A percentile compares a stretch with the other conserved stretches of the same genome.
Evolutionary conservation across 2,113 vertebrate species (phyloP).

Genomic region (Callocephalon fimbriatum): DNA sequence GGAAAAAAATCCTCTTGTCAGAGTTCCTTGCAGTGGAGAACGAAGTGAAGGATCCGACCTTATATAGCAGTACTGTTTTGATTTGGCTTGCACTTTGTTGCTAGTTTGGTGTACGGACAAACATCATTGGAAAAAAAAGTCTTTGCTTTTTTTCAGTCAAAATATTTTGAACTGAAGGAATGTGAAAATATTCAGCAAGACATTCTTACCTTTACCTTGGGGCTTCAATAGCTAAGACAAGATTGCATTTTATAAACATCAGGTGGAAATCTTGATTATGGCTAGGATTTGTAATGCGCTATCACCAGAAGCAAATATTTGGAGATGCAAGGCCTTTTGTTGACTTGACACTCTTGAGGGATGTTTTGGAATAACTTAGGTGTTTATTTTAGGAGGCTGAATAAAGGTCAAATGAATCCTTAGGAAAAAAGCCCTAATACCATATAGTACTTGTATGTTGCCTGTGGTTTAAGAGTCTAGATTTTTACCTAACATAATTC

Average conservation of each 20-base stretch:
- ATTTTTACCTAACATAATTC: background rate
- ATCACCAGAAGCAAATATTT: conserved; percentile 39
- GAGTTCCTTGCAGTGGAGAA: background rate
- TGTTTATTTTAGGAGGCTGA: background rate
- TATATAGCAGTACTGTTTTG: background rate
- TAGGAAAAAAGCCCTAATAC: background rate
- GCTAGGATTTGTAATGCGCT: background rate
- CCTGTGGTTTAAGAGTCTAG: background rate
- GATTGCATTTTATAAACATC: background rate
- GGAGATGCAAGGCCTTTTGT: background rate
- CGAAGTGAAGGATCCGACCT: background rate
- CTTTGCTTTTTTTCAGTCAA: background rate
- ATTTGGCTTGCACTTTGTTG: background rate
- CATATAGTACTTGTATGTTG: background rate
- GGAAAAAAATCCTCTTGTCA: background rate
- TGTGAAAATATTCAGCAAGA: background rate
- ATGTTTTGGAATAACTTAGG: background rate
- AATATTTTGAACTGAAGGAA: conserved; percentile 1
- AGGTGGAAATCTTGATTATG: conserved; percentile 5
- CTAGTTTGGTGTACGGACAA: background rate
- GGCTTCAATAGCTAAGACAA: background rate
- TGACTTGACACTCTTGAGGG: background rate
- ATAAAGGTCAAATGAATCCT: conserved; percentile 36
- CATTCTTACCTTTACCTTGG: background rate
- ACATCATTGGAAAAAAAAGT: background rate